phyloP scores from a whole-genome alignment of 2,888 invertebrate genomes.

The Papilio demoleus region DNA sequence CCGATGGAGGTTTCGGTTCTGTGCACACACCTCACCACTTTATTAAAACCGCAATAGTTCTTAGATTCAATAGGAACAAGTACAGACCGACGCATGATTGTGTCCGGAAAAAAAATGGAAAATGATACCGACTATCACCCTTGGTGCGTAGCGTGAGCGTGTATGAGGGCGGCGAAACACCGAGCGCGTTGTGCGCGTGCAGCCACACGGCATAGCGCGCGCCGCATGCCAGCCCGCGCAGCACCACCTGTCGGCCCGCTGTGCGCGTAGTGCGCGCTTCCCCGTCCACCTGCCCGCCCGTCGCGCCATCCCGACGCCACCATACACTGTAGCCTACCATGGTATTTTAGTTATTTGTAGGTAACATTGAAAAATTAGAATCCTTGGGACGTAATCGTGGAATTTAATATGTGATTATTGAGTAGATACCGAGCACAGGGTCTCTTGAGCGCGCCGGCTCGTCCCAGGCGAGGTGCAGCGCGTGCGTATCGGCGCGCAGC shows the following conservation, averaged over 20 bases:
- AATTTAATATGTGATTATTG: not conserved
- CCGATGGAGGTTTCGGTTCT: conserved; percentile 85
- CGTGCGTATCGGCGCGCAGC: conserved; percentile 77
- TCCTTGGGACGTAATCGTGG: too few relatives aligned
- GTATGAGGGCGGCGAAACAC: conserved; percentile 85
- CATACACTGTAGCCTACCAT: conserved; percentile 61
- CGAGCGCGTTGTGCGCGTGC: conserved; percentile 87
- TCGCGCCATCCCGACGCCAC: conserved; percentile 52
- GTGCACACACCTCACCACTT: conserved; percentile 48
- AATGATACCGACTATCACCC: conserved; percentile 80
- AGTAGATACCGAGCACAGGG: conserved; percentile 53
- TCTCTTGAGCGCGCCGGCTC: conserved; percentile 67
- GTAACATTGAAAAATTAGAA: too few relatives aligned
- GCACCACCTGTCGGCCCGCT: conserved; percentile 70
- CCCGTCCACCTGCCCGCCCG: conserved; percentile 48
- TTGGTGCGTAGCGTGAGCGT: conserved; percentile 84
- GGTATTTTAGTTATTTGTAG: not conserved
- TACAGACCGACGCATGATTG: not conserved
- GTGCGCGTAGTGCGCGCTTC: conserved; percentile 73
- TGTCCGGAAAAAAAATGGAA: conserved; percentile 33
- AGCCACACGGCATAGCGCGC: conserved; percentile 86
- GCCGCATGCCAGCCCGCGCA: conserved; percentile 88
- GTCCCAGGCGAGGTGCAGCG: conserved; percentile 85
- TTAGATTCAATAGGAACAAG: not conserved
- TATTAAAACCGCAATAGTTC: conserved; percentile 14